These are phyloP conservation scores for Agriopis leucophaearia DNA, from an alignment of 2,888 invertebrate genomes.

Conservation along the genomic window DNA sequence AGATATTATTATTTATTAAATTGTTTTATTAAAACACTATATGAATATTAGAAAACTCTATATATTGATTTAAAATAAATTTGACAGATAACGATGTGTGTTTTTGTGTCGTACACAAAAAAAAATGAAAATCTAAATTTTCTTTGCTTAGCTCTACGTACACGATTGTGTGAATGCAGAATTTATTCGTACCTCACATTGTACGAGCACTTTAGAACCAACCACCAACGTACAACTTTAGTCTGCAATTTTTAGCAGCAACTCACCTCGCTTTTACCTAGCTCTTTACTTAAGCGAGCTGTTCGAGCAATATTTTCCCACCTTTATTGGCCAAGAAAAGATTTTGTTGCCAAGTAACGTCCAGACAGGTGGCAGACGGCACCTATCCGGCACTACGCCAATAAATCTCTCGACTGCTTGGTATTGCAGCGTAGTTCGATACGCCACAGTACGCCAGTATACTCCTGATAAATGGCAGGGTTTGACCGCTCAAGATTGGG, in stretches of 20 bases:
- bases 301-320: slow-evolving; percentile 31
- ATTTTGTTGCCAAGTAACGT: slow-evolving; percentile 39
- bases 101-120: not conserved
- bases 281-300: slow-evolving; percentile 12
- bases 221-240: slow-evolving; percentile 19
- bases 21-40: no score
- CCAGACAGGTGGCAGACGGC: slow-evolving; percentile 76
- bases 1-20: no score
- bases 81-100: no score
- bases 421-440: slow-evolving; percentile 71
- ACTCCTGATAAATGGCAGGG: slow-evolving; percentile 74
- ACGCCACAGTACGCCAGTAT: slow-evolving; percentile 51
- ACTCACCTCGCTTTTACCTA: slow-evolving; percentile 19
- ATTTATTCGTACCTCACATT: slow-evolving; percentile 7
- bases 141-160: not conserved
- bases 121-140: not conserved
- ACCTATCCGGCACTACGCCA: slow-evolving; percentile 65
- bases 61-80: no score
- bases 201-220: slow-evolving; percentile 3
- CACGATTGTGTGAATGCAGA: slow-evolving; percentile 2
- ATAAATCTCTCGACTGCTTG: slow-evolving; percentile 75
- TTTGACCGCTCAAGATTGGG: slow-evolving; percentile 65
- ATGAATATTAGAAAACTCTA: no score
- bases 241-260: slow-evolving; percentile 14
- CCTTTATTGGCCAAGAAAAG: slow-evolving; percentile 36